A percentile compares a stretch with the other conserved stretches of the same genome.
Conservation (phyloP, 2,888 invertebrate species). For the Apantesis nais region DNA sequence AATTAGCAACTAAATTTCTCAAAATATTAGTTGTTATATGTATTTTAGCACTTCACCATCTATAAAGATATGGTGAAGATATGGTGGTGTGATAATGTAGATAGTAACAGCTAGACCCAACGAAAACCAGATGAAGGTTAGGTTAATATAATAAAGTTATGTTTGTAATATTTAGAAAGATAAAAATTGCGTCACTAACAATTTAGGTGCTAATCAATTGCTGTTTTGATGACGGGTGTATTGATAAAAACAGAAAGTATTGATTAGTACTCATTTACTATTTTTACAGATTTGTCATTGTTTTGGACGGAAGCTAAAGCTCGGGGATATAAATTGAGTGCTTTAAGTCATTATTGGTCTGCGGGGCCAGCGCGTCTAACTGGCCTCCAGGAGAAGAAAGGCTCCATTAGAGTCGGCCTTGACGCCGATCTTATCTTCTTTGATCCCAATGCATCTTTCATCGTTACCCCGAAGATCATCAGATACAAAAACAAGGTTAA, state of each 20-base stretch:
- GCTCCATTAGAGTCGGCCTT: conserved; percentile 84
- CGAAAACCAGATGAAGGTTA: no score
- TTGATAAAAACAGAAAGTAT: neutral
- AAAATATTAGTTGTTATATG: no score
- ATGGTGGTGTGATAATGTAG: no score
- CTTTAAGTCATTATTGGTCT: conserved; percentile 84
- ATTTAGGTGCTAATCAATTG: neutral
- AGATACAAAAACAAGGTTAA: conserved; percentile 86
- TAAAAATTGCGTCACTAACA: neutral
- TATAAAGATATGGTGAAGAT: no score
- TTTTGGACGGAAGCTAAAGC: conserved; percentile 88
- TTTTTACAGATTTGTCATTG: conserved; percentile 82
- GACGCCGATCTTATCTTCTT: conserved; percentile 90
- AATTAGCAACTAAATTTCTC: no score
- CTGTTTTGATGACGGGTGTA: neutral
- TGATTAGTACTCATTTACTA: neutral
- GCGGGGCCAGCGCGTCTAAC: conserved; percentile 85
- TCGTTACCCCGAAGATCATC: conserved; percentile 82
- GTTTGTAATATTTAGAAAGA: no score
- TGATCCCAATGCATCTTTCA: conserved; percentile 86
- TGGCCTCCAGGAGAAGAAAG: conserved; percentile 85
- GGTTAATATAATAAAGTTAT: no score
- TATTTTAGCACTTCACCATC: no score
- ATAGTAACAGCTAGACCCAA: no score
- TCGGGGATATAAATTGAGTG: conserved; percentile 77